Evolutionary conservation across 2,888 invertebrate species (phyloP), one percentile per base, ranked within the genome.

Genomic region (Sabellastarte sp.): DNA sequence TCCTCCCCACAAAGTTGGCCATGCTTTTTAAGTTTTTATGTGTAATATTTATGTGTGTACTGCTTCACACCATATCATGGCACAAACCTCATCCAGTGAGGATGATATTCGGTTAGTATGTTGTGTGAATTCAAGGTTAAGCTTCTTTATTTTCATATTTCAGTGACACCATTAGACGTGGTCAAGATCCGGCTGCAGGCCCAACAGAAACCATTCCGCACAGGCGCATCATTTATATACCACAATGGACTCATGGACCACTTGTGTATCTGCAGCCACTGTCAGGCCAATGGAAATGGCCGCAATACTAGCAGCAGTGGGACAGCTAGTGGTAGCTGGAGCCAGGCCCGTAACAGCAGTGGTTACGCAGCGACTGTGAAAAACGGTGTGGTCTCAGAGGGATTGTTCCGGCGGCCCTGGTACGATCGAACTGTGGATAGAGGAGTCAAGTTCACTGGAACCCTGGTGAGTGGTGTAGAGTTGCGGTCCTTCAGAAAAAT

Each of bases 91-190:
- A 20, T 41, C 20, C 10, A 20, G 41, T 10, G 41, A 10, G 41
- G 10, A 10, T 41, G 10, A 41, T 10, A 41, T 10, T 20, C 10
- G 41, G 41, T 41, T 20, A 41, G 20, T 10, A 10, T 41, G 41
- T 15, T 41, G 10, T 41, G 41, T 41, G 10, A 15, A 10, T 41
- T 41, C 20, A 41, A n/a, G 41, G 20, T 15, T 15, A 41, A 41
- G 20, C 10, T 15, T 15, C 41, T 41, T 41, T 15, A 41, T 33
- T 56, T 29, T 55, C 56, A 66, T 32, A 74, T 88, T 87, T 41
- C 84, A 95, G 96, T 98, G 86, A 99, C 99, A 0, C 99, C 99
- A 0, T 86, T 99, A 73, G 99, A 99, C 87, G 99, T 99, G n/a
- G 93, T 99, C 0, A 99, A 99, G 87, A 95, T 97, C 68, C 89